A percentile compares a stretch with the other conserved stretches of the same genome.
Conservation (phyloP, 2,113 vertebrate species). For the Crotalus horridus region DNA sequence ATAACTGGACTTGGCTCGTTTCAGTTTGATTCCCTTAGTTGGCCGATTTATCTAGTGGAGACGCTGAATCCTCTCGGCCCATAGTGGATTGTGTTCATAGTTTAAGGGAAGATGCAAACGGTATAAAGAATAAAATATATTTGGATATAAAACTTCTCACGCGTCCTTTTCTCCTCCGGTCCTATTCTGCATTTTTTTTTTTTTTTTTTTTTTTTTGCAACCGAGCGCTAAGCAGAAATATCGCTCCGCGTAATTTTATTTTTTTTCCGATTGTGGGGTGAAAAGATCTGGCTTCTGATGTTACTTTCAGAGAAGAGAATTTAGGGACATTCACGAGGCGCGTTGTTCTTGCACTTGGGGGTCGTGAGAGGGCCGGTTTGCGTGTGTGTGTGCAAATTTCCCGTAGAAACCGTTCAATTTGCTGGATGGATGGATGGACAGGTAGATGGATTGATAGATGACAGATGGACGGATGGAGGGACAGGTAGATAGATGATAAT, state of each 20-base stretch:
- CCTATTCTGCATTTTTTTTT: not conserved
- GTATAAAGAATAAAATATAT: not conserved
- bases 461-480: too few species aligned
- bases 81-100: too few species aligned
- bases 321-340: not conserved
- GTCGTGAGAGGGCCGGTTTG: not conserved
- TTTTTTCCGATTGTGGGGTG: not conserved
- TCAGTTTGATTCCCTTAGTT: too few species aligned
- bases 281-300: not conserved
- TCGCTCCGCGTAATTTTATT: not conserved
- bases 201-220: not conserved
- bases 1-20: too few species aligned
- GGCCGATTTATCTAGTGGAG: too few species aligned
- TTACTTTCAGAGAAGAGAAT: not conserved
- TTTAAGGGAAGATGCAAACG: too few species aligned
- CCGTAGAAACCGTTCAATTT: not conserved
- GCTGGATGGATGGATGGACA: too few species aligned
- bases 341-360: not conserved
- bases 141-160: not conserved
- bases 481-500: too few species aligned
- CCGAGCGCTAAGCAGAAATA: not conserved
- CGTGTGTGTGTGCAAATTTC: not conserved
- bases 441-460: too few species aligned
- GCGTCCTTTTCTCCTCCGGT: not conserved
- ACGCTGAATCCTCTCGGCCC: too few species aligned